These are phyloP conservation scores for Pycnonotus jocosus DNA, from an alignment of 2,113 vertebrate genomes.

Conservation along the genomic window DNA sequence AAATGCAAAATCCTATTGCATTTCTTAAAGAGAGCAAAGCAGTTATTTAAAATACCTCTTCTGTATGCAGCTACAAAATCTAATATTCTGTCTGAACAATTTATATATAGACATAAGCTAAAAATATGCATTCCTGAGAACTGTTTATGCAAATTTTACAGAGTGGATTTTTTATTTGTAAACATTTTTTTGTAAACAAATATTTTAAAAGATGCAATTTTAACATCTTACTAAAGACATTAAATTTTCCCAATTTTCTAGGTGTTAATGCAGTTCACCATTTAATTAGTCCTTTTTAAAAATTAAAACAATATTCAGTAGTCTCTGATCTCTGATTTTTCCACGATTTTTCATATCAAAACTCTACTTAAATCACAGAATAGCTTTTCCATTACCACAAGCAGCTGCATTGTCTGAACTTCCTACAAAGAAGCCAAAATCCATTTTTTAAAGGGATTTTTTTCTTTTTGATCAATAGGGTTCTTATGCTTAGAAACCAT, in stretches of 20 bases:
- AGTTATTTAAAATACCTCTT: conserved; percentile 28
- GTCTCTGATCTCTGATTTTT: background rate
- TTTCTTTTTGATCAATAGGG: background rate
- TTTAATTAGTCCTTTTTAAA: background rate
- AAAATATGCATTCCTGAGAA: background rate
- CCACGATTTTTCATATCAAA: background rate
- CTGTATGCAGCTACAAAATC: conserved; percentile 1
- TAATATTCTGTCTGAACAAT: background rate
- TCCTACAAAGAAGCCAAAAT: background rate
- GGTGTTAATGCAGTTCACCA: background rate
- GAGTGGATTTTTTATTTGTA: background rate
- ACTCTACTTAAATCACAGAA: background rate
- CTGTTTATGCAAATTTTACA: background rate
- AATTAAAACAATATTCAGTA: background rate
- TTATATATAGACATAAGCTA: background rate
- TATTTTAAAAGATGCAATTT: background rate
- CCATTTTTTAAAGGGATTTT: background rate
- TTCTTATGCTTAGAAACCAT: background rate
- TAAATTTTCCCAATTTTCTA: background rate
- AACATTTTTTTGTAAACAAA: no score
- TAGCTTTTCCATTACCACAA: background rate
- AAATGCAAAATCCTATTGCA: conserved; percentile 9
- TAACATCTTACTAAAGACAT: background rate
- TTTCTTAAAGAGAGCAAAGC: background rate
- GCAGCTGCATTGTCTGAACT: background rate